Conservation (phyloP, 2,797 vertebrate species). For the Naso thynnoides region DNA sequence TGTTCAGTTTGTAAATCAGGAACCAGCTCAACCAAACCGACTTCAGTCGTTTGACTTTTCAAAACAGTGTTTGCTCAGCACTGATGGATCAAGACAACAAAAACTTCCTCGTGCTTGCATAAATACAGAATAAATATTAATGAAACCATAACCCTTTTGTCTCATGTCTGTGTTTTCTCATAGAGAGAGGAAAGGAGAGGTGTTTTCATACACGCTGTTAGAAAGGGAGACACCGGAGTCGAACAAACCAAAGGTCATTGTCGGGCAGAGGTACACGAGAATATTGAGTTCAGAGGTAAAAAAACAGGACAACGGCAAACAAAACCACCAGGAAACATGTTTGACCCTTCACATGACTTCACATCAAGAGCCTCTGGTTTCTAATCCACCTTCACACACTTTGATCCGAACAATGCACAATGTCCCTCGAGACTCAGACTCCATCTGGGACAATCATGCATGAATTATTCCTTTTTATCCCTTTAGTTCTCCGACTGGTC, state of each 20-base stretch:
- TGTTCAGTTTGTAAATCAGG: background rate
- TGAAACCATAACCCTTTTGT: background rate
- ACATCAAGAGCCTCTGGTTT: conserved; percentile 39
- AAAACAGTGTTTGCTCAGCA: background rate
- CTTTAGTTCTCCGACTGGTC: conserved; percentile 20
- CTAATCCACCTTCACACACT: conserved; percentile 62
- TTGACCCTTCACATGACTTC: background rate
- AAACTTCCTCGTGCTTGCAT: background rate
- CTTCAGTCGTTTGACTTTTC: background rate
- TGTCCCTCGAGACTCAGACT: conserved; percentile 41
- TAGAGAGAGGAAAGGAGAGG: background rate
- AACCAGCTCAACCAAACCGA: background rate
- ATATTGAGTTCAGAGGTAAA: background rate
- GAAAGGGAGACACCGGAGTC: background rate
- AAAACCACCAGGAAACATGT: conserved; percentile 24
- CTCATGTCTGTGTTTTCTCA: background rate
- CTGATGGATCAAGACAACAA: background rate
- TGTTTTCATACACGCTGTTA: background rate
- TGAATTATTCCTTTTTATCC: conserved; percentile 59
- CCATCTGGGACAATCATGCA: conserved; percentile 55
- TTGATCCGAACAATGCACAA: conserved; percentile 75
- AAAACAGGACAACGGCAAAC: conserved; percentile 13
- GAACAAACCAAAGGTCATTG: background rate
- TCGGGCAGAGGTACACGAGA: background rate
- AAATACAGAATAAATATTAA: background rate